phyloP scores from a whole-genome alignment of 2,113 vertebrate genomes.

The Emydocephalus ijimae region DNA sequence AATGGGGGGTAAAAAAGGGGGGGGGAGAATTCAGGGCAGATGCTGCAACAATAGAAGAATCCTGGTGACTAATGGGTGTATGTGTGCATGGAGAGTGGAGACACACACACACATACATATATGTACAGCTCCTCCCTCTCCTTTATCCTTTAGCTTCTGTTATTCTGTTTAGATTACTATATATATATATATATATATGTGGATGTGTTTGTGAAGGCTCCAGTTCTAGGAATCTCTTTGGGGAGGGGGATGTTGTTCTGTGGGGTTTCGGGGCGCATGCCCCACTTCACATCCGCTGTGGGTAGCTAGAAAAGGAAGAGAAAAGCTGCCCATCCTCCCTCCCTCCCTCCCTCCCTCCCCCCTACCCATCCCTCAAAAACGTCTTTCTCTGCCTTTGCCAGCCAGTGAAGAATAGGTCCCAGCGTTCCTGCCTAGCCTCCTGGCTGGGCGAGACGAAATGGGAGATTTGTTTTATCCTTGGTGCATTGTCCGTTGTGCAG shows the following conservation, averaged over 20 bases:
- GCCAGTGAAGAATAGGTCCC: background rate
- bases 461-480: constrained; percentile 25
- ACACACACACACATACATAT: background rate
- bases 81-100: background rate
- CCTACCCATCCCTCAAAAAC: background rate
- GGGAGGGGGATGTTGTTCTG: background rate
- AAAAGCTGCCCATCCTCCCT: background rate
- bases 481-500: constrained; percentile 17
- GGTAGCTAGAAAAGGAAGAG: background rate
- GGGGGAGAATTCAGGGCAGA: background rate
- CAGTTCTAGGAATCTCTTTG: background rate
- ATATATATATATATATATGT: background rate
- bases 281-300: background rate
- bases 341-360: background rate
- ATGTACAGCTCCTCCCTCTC: background rate
- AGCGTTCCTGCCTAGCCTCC: background rate
- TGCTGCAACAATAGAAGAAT: background rate
- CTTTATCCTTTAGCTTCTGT: background rate
- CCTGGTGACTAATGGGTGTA: background rate
- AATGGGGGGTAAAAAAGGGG: background rate
- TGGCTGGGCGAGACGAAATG: constrained; percentile 11
- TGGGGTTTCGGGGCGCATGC: background rate
- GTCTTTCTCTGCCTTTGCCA: background rate
- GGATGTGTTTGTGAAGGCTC: background rate
- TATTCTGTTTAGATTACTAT: background rate